These are phyloP conservation scores for Microtus richardsoni DNA, from an alignment of 2,113 vertebrate species.

Conservation along the genomic window DNA sequence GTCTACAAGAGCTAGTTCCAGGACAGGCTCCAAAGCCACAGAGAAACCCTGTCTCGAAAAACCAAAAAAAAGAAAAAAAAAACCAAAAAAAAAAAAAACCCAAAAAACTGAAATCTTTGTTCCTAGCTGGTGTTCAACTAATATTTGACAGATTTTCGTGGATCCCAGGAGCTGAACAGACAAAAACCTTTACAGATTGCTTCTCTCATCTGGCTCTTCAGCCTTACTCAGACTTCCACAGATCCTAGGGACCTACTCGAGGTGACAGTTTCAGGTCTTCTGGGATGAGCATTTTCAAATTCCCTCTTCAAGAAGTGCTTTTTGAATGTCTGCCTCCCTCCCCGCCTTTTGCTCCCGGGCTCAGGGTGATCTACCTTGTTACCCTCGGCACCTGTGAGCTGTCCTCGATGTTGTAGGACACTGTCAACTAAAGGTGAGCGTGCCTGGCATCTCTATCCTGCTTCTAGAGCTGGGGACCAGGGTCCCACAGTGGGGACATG, in stretches of 20 bases:
- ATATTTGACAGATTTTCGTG: conserved; percentile 19
- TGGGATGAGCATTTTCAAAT: not conserved
- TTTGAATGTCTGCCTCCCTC: not conserved
- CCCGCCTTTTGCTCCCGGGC: not conserved
- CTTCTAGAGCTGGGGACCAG: not conserved
- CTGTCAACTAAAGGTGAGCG: not conserved
- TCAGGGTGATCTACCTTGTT: not conserved
- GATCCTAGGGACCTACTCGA: not conserved
- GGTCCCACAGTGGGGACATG: not conserved
- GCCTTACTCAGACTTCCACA: not conserved
- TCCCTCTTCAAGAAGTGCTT: not conserved
- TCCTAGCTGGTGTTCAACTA: not conserved
- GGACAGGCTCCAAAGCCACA: no score
- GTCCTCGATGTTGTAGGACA: not conserved
- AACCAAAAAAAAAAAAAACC: no score
- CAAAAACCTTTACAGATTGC: not conserved
- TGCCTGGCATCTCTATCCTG: not conserved
- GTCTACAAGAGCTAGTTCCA: no score
- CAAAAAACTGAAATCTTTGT: conserved; percentile 38
- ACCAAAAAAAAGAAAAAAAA: no score
- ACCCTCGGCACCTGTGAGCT: not conserved
- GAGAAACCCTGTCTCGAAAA: no score
- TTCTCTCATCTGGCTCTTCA: not conserved
- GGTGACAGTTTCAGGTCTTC: conserved; percentile 7
- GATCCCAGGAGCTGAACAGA: not conserved